Conservation (phyloP, 2,797 vertebrate genomes). For the Arremon aurantiirostris region DNA sequence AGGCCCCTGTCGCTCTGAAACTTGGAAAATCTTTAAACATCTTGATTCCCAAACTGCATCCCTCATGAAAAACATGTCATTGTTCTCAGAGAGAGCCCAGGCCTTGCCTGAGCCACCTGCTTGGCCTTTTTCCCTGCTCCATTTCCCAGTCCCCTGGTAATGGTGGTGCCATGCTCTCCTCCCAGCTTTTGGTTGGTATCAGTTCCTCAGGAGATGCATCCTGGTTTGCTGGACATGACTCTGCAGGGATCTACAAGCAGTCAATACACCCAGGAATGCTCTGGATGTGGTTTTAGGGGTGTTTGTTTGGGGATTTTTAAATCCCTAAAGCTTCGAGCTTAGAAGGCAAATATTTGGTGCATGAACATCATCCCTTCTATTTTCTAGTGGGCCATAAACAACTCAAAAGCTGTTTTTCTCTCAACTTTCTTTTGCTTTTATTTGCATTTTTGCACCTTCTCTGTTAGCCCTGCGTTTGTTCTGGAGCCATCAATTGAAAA, state of each 20-base stretch:
- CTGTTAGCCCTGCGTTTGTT: not conserved
- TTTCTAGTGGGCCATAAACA: not conserved
- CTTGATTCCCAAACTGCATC: not conserved
- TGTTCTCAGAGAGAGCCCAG: not conserved
- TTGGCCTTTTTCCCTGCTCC: not conserved
- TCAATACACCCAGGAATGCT: rapidly evolving
- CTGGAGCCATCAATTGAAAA: not conserved
- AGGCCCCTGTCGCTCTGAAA: not conserved
- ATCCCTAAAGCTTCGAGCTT: not conserved
- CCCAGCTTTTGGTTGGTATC: not conserved
- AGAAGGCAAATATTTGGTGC: not conserved
- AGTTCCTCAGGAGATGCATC: not conserved
- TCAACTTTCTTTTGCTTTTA: not conserved
- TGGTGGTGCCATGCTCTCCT: not conserved
- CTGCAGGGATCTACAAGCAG: not conserved
- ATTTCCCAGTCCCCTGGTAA: not conserved
- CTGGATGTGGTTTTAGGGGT: not conserved
- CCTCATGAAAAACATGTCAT: rapidly evolving
- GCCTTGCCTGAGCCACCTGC: not conserved
- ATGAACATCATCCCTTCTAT: not conserved
- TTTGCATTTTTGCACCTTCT: not conserved
- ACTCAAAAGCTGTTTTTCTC: not conserved
- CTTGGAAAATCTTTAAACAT: not conserved
- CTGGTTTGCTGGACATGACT: not conserved
- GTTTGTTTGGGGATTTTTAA: not conserved